A percentile compares a stretch with the other conserved stretches of the same genome.
Evolutionary conservation across 2,888 invertebrate species (phyloP).

Genomic region (Rhagophthalmus giganteus): DNA sequence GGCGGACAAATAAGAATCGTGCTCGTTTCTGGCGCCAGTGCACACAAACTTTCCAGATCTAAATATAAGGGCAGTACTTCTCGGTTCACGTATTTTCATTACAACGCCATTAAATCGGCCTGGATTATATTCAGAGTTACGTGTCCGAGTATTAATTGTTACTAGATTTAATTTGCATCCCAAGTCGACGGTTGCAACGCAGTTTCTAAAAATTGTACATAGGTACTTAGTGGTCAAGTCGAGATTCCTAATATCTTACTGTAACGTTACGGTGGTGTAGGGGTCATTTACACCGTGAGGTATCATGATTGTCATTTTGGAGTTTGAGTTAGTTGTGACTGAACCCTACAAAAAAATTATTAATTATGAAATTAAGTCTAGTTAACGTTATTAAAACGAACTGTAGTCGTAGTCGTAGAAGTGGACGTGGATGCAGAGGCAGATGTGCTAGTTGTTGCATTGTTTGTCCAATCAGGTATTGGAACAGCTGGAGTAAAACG

Average conservation of each 20-base stretch:
- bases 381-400: neutral
- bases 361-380: neutral
- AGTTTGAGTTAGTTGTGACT: constrained; percentile 22
- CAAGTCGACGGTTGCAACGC: constrained; percentile 78
- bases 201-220: constrained; percentile 63
- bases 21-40: constrained; percentile 78
- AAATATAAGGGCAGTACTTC: constrained; percentile 75
- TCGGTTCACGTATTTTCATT: constrained; percentile 79
- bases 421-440: constrained; percentile 1
- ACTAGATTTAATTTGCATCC: constrained; percentile 72
- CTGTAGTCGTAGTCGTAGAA: neutral
- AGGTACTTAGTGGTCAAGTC: neutral
- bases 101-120: constrained; percentile 80
- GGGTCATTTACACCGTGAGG: constrained; percentile 57
- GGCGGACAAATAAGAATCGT: constrained; percentile 74
- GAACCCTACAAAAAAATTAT: neutral
- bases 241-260: constrained; percentile 42
- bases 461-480: constrained; percentile 50
- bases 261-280: constrained; percentile 58
- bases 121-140: constrained; percentile 84
- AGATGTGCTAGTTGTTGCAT: constrained; percentile 22
- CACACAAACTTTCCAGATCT: constrained; percentile 82
- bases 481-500: constrained; percentile 53
- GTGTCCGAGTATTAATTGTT: constrained; percentile 75
- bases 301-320: constrained; percentile 45